A percentile compares a stretch with the other conserved stretches of the same genome.
phyloP scores from a whole-genome alignment of 2,797 vertebrate species.

The Poecilia gillii region DNA sequence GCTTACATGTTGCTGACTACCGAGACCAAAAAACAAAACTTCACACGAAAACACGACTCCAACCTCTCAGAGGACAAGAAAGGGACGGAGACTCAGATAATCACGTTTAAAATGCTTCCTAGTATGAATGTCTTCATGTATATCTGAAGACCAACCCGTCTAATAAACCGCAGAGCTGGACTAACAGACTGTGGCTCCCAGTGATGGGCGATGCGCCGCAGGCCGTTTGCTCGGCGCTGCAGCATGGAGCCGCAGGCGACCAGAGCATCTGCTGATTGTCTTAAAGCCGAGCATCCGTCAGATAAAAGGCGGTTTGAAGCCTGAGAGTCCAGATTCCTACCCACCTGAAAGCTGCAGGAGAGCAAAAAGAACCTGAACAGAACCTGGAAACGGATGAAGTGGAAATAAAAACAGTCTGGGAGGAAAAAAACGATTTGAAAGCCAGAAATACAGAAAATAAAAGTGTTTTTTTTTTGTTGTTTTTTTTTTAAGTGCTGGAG shows the following conservation, averaged over 20 bases:
- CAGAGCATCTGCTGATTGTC: constrained; percentile 60
- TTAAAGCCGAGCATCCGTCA: constrained; percentile 35
- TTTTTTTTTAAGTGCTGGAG: background rate
- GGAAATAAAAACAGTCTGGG: background rate
- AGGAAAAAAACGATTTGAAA: background rate
- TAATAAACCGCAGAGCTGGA: background rate
- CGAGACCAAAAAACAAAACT: background rate
- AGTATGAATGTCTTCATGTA: background rate
- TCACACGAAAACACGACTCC: background rate
- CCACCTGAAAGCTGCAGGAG: constrained; percentile 7
- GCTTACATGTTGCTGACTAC: background rate
- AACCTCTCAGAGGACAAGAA: background rate
- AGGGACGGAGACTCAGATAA: too few species aligned
- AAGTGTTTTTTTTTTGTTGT: background rate
- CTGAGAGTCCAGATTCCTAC: constrained; percentile 14
- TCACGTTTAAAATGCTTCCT: background rate
- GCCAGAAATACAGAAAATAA: background rate
- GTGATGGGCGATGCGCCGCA: constrained; percentile 31
- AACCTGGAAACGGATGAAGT: background rate
- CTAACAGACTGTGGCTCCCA: background rate
- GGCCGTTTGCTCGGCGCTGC: constrained; percentile 22
- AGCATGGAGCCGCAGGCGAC: constrained; percentile 47
- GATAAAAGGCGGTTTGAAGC: constrained; percentile 42
- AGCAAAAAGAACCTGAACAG: background rate
- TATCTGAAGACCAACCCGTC: background rate